Evolutionary conservation across 1,140 invertebrate genomes (phyloP), one percentile per base, ranked within the genome.

Genomic region (Drosophila ogumai): DNA sequence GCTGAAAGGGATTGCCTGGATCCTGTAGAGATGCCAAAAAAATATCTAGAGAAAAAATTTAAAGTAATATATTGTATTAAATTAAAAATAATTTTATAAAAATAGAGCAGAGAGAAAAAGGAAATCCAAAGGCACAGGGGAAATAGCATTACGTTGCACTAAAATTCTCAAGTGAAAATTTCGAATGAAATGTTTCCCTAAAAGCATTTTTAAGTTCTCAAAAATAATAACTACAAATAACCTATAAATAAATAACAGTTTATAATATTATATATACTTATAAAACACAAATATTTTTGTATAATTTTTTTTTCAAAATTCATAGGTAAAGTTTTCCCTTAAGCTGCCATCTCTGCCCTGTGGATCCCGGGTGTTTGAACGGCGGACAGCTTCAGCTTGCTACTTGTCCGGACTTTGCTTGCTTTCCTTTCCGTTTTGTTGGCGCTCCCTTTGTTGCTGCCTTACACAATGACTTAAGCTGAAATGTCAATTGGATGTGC

Each of bases 401-500:
- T 81, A 81, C 71, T 81, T 81, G 77, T 79, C 69, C 65, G 58
- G 61, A 61, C 57, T 64, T 64, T 74, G 75, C 66, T 78, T 78
- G 75, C 75, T 44, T 78, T 78, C 75, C 75, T 44, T 78, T 78
- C 75, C 75, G 75, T 77, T 78, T 78, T 78, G 65, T 71, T 76
- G 68, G 52, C 74, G 56, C 64, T 81, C 50, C 60, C 68, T 81
- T 76, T 77, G 73, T 59, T 84, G 75, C 60, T 85, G 76, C 80
- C 61, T 75, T 68, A 84, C 79, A 88, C 76, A 88, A 88, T 88
- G 85, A 88, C 85, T 88, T 88, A 88, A 88, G 84, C 84, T 88
- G 85, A 88, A 88, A 88, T 88, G 84, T 88, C 84, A 88, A 88
- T 88, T 88, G 84, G 84, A 90, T 87, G 81, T 82, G 84, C 84